Evolutionary conservation across 2,888 invertebrate species (phyloP).

Genomic region (Parthenolecanium corni): DNA sequence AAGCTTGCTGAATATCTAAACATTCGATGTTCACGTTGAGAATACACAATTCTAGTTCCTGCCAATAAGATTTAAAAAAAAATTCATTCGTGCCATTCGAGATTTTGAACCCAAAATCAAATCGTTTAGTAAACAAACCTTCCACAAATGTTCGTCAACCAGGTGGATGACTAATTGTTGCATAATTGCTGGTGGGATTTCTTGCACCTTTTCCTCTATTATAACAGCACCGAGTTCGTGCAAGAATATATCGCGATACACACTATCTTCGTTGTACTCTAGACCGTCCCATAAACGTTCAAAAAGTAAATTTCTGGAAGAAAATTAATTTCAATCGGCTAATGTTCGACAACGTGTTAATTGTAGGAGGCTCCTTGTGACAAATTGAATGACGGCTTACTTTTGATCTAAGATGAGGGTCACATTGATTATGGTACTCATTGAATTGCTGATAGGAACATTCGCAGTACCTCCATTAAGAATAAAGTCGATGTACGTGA

Average conservation of each 20-base stretch:
- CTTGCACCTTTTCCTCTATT: conserved; percentile 48
- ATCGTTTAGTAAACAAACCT: conserved; percentile 36
- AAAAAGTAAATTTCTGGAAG: conserved; percentile 47
- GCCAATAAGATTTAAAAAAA: conserved; percentile 35
- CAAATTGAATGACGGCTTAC: not conserved
- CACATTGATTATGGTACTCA: conserved; percentile 19
- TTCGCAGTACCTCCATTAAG: conserved; percentile 30
- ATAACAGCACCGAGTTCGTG: conserved; percentile 60
- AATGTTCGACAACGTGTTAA: not conserved
- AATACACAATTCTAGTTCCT: conserved; percentile 57
- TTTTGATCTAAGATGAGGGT: conserved; percentile 9
- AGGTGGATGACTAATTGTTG: conserved; percentile 60
- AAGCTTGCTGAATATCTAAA: conserved; percentile 62
- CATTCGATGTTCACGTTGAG: conserved; percentile 60
- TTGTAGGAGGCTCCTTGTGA: not conserved
- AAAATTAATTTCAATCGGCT: not conserved
- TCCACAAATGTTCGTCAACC: conserved; percentile 47
- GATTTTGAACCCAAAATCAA: not conserved
- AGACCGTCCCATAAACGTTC: conserved; percentile 52
- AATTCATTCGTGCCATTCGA: not conserved
- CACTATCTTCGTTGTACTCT: conserved; percentile 39
- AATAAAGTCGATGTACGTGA: conserved; percentile 37
- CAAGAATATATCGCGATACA: conserved; percentile 49
- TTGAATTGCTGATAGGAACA: conserved; percentile 13
- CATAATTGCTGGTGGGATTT: conserved; percentile 56